Evolutionary conservation across 2,888 invertebrate species (phyloP), one percentile per base, ranked within the genome.

Genomic region (Pristionchus maxplancki): DNA sequence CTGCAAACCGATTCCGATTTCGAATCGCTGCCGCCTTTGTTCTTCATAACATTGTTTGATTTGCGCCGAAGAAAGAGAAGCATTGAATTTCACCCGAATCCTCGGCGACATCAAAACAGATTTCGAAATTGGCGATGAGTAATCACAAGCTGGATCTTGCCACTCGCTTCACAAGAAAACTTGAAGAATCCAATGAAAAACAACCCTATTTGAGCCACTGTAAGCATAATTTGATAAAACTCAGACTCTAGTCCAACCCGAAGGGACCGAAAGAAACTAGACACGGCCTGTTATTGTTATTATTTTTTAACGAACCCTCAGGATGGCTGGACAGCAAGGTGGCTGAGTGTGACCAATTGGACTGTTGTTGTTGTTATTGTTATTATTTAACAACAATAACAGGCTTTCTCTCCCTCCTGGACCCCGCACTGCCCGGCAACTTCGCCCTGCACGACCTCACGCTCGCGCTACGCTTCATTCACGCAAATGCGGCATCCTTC

Each of bases 391-490:
- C n/a, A n/a, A n/a, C n/a, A n/a, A n/a, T n/a, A n/a, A n/a, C 62
- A 85, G 85, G 85, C 1, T 85, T 85, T 28, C 85, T 85, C 28
- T 85, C 64, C 13, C 85, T 64, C 4, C 40, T 62, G 20, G n/a
- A 62, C 6, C n/a, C 20, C 2, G 62, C 62, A n/a, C 64, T 85
- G 0, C 85, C 64, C 17, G 85, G 85, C 28, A 85, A 64, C 31
- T 53, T 31, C 17, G 85, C 62, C 6, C 64, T 85, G 24, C 40
- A 44, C 17, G 85, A 85, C 44, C 11, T 85, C 28, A 85, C 64
- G 3, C 4, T 37, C n/a, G 85, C 85, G 0, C 37, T 85, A n/a
- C 62, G 50, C 20, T 85, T 85, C 64, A 44, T 85, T 24, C 62
- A 85, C 20, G 13, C 24, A 6, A 85, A 64, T 44, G 64, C 85